Conservation (phyloP, 1,140 invertebrate species). For the Dolichoris vasculosae region DNA sequence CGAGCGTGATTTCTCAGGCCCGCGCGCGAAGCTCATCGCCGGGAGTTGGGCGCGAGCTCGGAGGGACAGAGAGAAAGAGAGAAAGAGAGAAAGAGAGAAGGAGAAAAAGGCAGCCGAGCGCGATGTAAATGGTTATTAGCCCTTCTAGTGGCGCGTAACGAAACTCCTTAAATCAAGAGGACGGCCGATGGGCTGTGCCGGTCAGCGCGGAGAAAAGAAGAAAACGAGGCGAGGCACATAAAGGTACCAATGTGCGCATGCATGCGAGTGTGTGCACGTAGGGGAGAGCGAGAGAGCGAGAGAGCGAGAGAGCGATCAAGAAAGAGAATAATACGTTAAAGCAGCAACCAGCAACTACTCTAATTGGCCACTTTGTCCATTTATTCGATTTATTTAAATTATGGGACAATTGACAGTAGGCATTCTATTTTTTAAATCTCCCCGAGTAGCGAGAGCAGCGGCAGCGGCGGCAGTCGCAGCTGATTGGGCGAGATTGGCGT, state of each 20-base stretch:
- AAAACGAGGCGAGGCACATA: constrained; percentile 25
- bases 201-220: constrained; percentile 10
- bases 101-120: neutral
- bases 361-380: constrained; percentile 76
- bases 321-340: constrained; percentile 73
- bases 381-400: constrained; percentile 77
- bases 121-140: constrained; percentile 45
- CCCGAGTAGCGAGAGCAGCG: constrained; percentile 56
- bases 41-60: neutral
- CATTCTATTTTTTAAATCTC: constrained; percentile 77
- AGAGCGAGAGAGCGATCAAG: constrained; percentile 60
- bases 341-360: constrained; percentile 74
- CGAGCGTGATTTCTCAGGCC: constrained; percentile 45
- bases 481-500: constrained; percentile 75
- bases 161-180: constrained; percentile 53
- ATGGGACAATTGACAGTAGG: constrained; percentile 77
- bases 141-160: constrained; percentile 45
- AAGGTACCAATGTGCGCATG: constrained; percentile 6
- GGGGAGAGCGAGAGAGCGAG: constrained; percentile 55
- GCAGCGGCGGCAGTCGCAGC: constrained; percentile 51
- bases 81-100: too few species aligned
- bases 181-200: constrained; percentile 38
- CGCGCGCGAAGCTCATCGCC: neutral
- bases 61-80: too few species aligned
- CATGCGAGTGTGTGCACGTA: neutral